Base-by-base conservation (phyloP, 2,888 invertebrate species). In the Candidula unifasciata region DNA sequence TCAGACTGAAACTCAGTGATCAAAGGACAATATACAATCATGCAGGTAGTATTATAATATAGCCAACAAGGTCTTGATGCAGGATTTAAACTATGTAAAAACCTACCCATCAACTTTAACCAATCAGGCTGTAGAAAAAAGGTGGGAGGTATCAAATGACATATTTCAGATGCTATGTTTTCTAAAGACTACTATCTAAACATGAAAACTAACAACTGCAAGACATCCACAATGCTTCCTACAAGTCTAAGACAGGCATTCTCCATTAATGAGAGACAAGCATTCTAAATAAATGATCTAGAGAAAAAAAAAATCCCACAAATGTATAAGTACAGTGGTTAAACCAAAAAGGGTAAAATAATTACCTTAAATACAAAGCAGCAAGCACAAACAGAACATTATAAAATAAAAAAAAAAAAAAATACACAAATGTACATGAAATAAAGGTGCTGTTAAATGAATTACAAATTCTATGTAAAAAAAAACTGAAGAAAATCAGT, bases 31-130 rank as follows among this genome's bases (percentile, higher is more conserved):
- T 64, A 60, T 64, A 60, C 30, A 64, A 79, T 79, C 79, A 79
- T 79, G 79, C 79, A 79, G 66, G 66, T 66, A 44, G 3, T 79
- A 66, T n/a, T n/a, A n/a, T 64, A 79, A 37, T 44, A 68, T 18
- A 30, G 64, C 52, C 68, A 44, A 68, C 44, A 24, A 18, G 66
- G 66, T 79, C 66, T 10, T 30, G 18, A 66, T 13, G 66, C 64
- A 64, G 24, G 30, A 37, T n/a, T 35, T n/a, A 64, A 16, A 66
- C 52, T 77, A 57, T 54, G 35, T n/a, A 79, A 79, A 76, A 69
- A 83, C 83, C 83, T 83, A 83, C 83, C 79, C 83, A 83, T 79
- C 73, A 83, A 79, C 78, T 79, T 71, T 79, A 83, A 73, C 83
- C 83, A 83, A 79, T 83, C 83, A 44, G 83, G 79, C 83, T 83